Percentiles rank a stretch among this genome's conserved stretches.
Conservation (phyloP, 2,888 invertebrate species). For the Griposia aprilina region DNA sequence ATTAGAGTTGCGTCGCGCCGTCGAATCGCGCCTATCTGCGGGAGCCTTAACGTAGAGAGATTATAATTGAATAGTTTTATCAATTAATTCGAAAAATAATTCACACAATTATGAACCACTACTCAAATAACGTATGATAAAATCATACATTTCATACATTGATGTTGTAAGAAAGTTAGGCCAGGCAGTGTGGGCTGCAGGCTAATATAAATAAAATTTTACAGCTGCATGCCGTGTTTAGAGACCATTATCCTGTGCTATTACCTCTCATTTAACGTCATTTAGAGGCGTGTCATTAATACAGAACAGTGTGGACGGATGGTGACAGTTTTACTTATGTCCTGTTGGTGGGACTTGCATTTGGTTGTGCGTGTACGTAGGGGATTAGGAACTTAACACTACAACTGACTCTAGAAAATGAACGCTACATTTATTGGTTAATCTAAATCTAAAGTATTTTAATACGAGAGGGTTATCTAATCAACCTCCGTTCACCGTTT, state of each 20-base stretch:
- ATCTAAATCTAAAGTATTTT: background rate
- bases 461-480: background rate
- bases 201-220: conserved; percentile 74
- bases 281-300: conserved; percentile 68
- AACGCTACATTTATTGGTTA: background rate
- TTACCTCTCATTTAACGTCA: conserved; percentile 72
- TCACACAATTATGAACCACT: conserved; percentile 9
- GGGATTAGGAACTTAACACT: background rate
- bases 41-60: too few species aligned
- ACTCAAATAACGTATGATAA: conserved; percentile 24
- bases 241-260: conserved; percentile 70
- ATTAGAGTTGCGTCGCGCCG: too few species aligned
- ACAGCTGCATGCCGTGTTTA: conserved; percentile 70
- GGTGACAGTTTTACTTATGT: conserved; percentile 32
- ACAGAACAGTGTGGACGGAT: conserved; percentile 45
- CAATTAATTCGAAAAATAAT: background rate
- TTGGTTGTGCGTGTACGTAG: background rate
- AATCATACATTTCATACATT: conserved; percentile 47
- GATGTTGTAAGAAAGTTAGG: conserved; percentile 61
- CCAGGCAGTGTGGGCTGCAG: conserved; percentile 69
- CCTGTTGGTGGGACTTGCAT: conserved; percentile 20
- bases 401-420: background rate
- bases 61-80: too few species aligned
- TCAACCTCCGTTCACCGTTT: background rate
- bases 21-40: too few species aligned